These are phyloP conservation scores for Cephus rjabovi DNA, from an alignment of 2,888 invertebrate species.

Conservation along the genomic window DNA sequence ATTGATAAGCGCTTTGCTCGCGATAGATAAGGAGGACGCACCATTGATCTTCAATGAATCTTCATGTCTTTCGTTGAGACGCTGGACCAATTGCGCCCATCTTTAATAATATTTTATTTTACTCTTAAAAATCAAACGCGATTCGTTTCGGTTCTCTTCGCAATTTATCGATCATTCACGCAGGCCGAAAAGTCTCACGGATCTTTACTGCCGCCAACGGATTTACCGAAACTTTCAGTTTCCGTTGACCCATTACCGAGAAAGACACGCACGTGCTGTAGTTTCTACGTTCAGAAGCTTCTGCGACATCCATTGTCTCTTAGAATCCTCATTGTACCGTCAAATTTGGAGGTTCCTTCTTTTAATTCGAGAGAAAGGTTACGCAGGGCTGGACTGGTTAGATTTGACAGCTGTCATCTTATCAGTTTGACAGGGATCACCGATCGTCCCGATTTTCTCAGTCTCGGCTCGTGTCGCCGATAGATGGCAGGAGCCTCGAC, in stretches of 20 bases:
- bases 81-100: constrained; percentile 32
- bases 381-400: background rate
- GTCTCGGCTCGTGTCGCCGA: background rate
- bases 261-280: constrained; percentile 25
- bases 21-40: constrained; percentile 5
- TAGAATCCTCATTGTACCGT: background rate
- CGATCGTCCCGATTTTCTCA: background rate
- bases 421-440: background rate
- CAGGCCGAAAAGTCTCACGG: too few species aligned
- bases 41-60: background rate
- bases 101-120: constrained; percentile 17
- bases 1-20: constrained; percentile 8
- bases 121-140: background rate
- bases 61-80: background rate
- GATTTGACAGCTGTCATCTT: background rate
- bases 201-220: background rate
- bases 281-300: constrained; percentile 22
- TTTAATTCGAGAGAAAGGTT: background rate
- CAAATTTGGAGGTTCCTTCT: background rate
- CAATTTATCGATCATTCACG: background rate
- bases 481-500: background rate
- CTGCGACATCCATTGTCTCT: constrained; percentile 31
- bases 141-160: background rate
- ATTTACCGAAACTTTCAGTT: constrained; percentile 31
- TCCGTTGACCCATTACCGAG: constrained; percentile 34